Base-by-base conservation (phyloP, 37 sponge, comb jelly and placozoan species). In the Halichondria panicea region DNA sequence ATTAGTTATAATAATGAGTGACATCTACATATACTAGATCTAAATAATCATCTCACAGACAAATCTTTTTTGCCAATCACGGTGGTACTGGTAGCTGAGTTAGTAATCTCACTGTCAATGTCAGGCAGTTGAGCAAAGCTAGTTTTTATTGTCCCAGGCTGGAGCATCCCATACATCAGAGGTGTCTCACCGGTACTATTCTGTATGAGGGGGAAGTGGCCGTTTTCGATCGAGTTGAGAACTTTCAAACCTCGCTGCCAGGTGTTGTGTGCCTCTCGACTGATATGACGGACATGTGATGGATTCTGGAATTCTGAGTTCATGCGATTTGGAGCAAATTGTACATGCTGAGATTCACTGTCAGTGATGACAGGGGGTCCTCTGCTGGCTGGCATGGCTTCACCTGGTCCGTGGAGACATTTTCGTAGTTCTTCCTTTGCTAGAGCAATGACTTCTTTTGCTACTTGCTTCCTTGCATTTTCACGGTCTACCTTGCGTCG, bases 401-500 rank as follows among this genome's bases (percentile, higher is more conserved):
- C 69, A 7, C 69, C 46, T 4, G 69, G 69, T 9, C 48, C 46
- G 44, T 43, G 48, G 31, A 5, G 45, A 43, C 46, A 9, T 9
- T 39, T 36, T 13, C 43, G 37, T 4, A 46, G 7, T 32, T 63
- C 66, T 2, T 66, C 66, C 25, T 44, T 77, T 33, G 70, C 59
- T 32, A 34, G n/a, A 13, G 57, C 79, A 24, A 79, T 66, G 15
- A 70, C 66, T 2, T 34, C 55, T 36, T 40, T 62, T 33, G 84
- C 68, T 25, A 64, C 70, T 67, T 75, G 37, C 50, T 75, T 75
- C 33, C 76, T 76, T 19, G 71, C 71, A 0, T 24, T 28, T 33
- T 68, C 76, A 32, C 56, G 68, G 1, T 59, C 84, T 19, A 84
- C 76, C 69, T 57, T 84, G 35, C 27, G 39, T 50, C 76, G 75